Evolutionary conservation across 2,888 invertebrate species (phyloP), one percentile per base, ranked within the genome.

Genomic region (Machimus atricapillus): DNA sequence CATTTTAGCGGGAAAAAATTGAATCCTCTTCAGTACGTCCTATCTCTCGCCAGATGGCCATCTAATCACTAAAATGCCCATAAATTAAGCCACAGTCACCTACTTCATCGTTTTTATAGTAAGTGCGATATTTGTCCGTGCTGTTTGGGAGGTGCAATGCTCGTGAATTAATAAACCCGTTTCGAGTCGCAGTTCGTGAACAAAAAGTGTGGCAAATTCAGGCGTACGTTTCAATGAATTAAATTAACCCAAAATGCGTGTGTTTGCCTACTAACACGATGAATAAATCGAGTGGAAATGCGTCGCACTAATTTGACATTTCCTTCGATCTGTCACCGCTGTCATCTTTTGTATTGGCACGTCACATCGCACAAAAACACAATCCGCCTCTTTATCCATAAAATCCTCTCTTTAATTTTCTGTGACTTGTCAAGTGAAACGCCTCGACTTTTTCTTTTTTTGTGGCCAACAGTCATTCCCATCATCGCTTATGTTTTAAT

Each of bases 351-450:
- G 52, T 52, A 52, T 40, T 58, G 58, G 82, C 66, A 46, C 82
- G 19, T 56, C 58, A 76, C 34, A 40, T 82, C 31, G 66, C 31
- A 58, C 40, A 56, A 34, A 76, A 82, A 82, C 58, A 82, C 81
- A 82, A 82, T 34, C 6, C 58, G 52, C 40, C 82, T 82, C 76
- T 58, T 31, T 34, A 82, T 31, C 78, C 40, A 40, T 81, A 46
- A 81, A 56, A 46, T 31, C 27, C 43, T 81, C 46, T 81, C 56
- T 81, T 81, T 12, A 40, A 40, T 46, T 76, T 58, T 31, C 52
- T 58, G 82, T 82, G 82, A 82, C 31, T 82, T 82, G 82, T 82
- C 82, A 58, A 82, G 82, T 82, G 82, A 16, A 82, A 82, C 82
- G 52, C 56, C 37, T 82, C 56, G 8, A 82, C 34, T 58, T 34